These are phyloP conservation scores for Apis florea DNA, from an alignment of 1,140 invertebrate species.

Conservation along the genomic window DNA sequence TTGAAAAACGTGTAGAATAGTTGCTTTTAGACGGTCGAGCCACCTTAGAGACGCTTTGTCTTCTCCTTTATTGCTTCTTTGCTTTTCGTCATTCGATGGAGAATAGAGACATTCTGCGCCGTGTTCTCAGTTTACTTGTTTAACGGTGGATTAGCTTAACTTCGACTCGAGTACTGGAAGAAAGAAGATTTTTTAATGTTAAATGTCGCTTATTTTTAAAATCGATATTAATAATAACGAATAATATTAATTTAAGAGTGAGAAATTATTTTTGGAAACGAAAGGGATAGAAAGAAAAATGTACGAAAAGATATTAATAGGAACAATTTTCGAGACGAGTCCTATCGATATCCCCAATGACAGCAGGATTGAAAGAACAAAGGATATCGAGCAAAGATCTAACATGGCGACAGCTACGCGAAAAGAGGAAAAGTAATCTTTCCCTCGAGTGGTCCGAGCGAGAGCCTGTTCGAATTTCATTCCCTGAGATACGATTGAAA, in stretches of 20 bases:
- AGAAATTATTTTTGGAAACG: too few species aligned
- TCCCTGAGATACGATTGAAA: not conserved
- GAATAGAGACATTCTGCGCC: not conserved
- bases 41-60: not conserved
- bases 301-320: not conserved
- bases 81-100: not conserved
- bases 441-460: not conserved
- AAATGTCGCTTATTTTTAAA: too few species aligned
- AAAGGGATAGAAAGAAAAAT: not conserved
- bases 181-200: too few species aligned
- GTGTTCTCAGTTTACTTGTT: not conserved
- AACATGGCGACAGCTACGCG: not conserved
- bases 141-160: not conserved
- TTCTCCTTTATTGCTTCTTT: not conserved
- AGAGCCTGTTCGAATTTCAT: not conserved
- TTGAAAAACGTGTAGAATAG: not conserved
- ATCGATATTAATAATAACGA: not conserved
- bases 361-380: conserved; percentile 19
- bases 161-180: not conserved
- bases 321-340: conserved; percentile 8
- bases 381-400: not conserved
- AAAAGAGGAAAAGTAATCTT: conserved; percentile 25
- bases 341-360: not conserved
- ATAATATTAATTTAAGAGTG: not conserved
- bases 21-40: not conserved